phyloP scores from a whole-genome alignment of 2,888 invertebrate species.

The Hemicrepidius hirtus region DNA sequence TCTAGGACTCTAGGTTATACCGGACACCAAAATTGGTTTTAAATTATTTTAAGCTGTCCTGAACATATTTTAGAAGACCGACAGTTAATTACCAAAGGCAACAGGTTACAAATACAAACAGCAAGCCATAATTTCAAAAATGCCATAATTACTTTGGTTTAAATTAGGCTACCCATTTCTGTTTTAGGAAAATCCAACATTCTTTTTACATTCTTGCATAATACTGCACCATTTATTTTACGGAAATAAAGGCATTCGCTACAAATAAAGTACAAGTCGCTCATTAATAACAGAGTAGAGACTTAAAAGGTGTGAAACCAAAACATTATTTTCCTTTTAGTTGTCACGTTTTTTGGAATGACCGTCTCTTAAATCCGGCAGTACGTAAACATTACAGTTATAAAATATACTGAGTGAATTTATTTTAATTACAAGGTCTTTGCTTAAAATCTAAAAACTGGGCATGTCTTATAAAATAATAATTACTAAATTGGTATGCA shows the following conservation, averaged over 20 bases:
- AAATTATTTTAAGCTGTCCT: neutral
- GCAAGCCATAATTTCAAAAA: neutral
- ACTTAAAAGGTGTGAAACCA: constrained; percentile 52
- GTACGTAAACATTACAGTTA: neutral
- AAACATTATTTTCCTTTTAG: constrained; percentile 48
- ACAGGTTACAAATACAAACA: neutral
- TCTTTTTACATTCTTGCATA: constrained; percentile 14
- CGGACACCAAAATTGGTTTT: neutral
- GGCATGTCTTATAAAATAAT: neutral
- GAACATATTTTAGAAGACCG: constrained; percentile 2
- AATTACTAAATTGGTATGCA: constrained; percentile 1
- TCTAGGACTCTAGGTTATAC: neutral
- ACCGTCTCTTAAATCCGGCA: constrained; percentile 34
- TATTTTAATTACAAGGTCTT: neutral
- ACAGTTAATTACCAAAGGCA: neutral
- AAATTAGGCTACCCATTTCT: constrained; percentile 1
- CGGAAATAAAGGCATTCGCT: constrained; percentile 43
- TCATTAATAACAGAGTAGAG: constrained; percentile 49
- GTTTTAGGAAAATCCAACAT: constrained; percentile 10
- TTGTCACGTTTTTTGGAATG: constrained; percentile 47
- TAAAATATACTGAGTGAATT: constrained; percentile 1
- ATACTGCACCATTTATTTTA: neutral
- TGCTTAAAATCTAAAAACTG: neutral
- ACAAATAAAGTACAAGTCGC: constrained; percentile 48
- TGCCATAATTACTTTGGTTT: neutral